Percentiles rank a stretch among this genome's conserved stretches.
Conservation (phyloP, 2,113 vertebrate genomes). For the Sula dactylatra region DNA sequence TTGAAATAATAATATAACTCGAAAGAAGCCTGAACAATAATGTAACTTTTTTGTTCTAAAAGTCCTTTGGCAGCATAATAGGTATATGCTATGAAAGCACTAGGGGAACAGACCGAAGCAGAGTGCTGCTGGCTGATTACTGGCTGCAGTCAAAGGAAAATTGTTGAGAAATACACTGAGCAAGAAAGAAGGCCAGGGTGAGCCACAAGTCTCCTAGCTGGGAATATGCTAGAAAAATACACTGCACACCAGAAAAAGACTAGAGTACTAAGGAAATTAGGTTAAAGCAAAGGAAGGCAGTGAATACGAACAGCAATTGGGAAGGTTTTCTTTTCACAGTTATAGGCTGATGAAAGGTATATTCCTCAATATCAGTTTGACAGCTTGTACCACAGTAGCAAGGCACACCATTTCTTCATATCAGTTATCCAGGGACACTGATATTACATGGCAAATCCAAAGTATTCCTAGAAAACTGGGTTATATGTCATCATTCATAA, state of each 20-base stretch:
- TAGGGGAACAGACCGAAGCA: background rate
- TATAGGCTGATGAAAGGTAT: background rate
- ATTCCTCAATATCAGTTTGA: background rate
- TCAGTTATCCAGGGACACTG: background rate
- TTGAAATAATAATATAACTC: too few relatives aligned
- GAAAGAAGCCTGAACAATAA: background rate
- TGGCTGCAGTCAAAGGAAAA: background rate
- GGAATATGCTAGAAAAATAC: background rate
- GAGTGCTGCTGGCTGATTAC: background rate
- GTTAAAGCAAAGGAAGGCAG: background rate
- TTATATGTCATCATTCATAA: background rate
- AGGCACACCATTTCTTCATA: background rate
- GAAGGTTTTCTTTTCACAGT: background rate
- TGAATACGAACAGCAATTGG: background rate
- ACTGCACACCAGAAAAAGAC: background rate
- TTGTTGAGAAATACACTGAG: background rate
- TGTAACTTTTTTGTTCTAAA: background rate
- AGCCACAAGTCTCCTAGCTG: background rate
- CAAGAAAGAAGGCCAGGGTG: background rate
- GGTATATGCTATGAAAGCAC: background rate
- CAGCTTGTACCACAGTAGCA: background rate
- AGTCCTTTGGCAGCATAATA: background rate
- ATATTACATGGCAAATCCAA: background rate
- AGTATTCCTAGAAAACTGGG: background rate
- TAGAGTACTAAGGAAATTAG: background rate